Base-by-base conservation (phyloP, 2,888 invertebrate genomes). In the Byasa hedistus region DNA sequence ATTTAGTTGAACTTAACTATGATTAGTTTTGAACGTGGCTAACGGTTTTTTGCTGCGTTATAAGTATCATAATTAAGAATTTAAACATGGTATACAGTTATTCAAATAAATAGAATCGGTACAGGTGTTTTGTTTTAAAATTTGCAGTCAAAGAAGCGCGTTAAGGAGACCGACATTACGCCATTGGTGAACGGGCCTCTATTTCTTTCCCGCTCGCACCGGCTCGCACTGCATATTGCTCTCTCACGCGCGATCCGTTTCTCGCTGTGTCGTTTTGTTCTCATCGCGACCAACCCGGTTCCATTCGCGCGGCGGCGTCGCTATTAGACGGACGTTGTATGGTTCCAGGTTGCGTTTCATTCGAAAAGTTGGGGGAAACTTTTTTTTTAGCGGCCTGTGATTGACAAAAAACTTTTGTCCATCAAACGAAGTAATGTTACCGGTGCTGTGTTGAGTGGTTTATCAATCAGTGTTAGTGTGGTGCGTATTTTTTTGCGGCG, bases 311-410 rank as follows among this genome's bases (percentile, higher is more conserved):
- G 86, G 85, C 84, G 86, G 77, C 80, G 71, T 82, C 81, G 86
- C 81, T 78, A 66, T 73, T 68, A 69, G 75, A 74, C 78, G 81
- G 77, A 82, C 84, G 88, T 82, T 69, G 63, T 62, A 70, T 56
- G 44, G 68, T 78, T 81, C 79, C 79, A 76, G 74, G 75, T 65
- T 71, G 74, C 79, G 78, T 80, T 70, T 79, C 77, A 82, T 80
- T 83, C 87, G 88, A 87, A 90, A 90, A 89, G 87, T 87, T 88
- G 85, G 77, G 76, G 75, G 32, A 58, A 88, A 89, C 88, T 89
- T 88, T 84, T 77, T 82, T 80, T 32, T 76, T 70, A 79, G 80
- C 81, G 79, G 79, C 81, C 80, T 80, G 78, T 81, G 75, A 75
- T 77, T 66, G 79, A 71, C 76, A 80, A 77, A 78, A 72, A 82